Evolutionary conservation across 2,888 invertebrate genomes (phyloP), one percentile per base, ranked within the genome.

Genomic region (Epirrita christyi): DNA sequence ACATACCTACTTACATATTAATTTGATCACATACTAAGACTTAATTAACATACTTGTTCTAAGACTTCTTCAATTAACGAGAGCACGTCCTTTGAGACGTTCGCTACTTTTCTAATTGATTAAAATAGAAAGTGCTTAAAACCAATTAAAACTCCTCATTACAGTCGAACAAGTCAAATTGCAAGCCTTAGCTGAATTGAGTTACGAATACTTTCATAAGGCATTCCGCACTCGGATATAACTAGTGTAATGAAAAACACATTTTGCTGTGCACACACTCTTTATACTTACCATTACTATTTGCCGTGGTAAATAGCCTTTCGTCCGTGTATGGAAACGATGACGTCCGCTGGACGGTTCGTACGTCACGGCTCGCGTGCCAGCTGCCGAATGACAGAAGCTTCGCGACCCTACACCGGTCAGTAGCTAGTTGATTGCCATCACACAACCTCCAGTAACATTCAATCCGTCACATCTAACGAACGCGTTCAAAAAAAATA

Each of bases 301-400:
- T 62, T 61, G 62, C 54, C 41, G 49, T 40, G 47, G 47, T 55
- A 67, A 66, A 70, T 67, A 47, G 64, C 55, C 59, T 59, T 59
- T 55, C 50, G 47, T 55, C 67, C 58, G 61, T 55, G 49, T 56
- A 41, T 36, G 21, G 51, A 48, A 46, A 60, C 46, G 45, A 55
- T 62, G 65, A 57, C 56, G 65, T 51, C 63, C 34, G 61, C 42
- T 57, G 60, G 54, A 60, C 65, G 49, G 45, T 36, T 34, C 70
- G 76, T 78, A 79, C 83, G 82, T 82, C 81, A 79, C 71, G 45
- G 47, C 48, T 71, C 66, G 73, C 75, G 72, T 72, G 21, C 21
- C 21, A 21, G 4, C 21, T 21, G 75, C 68, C 69, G 55, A 64
- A 59, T 60, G 64, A 58, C 61, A 53, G 54, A 46, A 49, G 51